phyloP scores from a whole-genome alignment of 2,113 vertebrate species.

The rabbit (Oryctolagus cuniculus) region DNA sequence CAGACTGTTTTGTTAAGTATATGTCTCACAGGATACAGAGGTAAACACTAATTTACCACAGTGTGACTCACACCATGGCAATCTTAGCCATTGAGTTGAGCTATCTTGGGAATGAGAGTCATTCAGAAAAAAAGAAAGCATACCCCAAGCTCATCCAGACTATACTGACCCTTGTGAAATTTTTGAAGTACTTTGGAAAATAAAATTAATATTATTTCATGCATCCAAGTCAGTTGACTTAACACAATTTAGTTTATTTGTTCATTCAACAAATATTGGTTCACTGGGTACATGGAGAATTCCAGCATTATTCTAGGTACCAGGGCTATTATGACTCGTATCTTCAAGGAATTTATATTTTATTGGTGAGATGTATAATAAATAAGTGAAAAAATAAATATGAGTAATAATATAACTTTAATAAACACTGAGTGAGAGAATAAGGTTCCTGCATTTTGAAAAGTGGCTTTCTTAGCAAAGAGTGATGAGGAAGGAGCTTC shows the following conservation, averaged over 20 bases:
- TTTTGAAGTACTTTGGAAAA: conserved; percentile 45
- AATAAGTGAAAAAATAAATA: background rate
- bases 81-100: conserved; percentile 44
- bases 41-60: conserved; percentile 58
- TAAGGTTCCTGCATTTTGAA: background rate
- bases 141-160: background rate
- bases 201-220: background rate
- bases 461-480: background rate
- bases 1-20: conserved; percentile 54
- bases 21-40: background rate
- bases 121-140: conserved; percentile 41
- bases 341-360: background rate
- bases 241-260: conserved; percentile 31
- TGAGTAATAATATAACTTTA: background rate
- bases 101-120: background rate
- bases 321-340: background rate
- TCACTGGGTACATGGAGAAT: background rate
- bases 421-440: background rate
- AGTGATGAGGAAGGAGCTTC: background rate
- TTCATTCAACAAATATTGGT: background rate
- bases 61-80: conserved; percentile 36
- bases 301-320: background rate
- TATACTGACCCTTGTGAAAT: background rate
- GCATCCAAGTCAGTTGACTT: background rate
- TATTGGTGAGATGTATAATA: background rate